Conservation (phyloP, 2,888 invertebrate species). For the Sarcophaga rosellei region DNA sequence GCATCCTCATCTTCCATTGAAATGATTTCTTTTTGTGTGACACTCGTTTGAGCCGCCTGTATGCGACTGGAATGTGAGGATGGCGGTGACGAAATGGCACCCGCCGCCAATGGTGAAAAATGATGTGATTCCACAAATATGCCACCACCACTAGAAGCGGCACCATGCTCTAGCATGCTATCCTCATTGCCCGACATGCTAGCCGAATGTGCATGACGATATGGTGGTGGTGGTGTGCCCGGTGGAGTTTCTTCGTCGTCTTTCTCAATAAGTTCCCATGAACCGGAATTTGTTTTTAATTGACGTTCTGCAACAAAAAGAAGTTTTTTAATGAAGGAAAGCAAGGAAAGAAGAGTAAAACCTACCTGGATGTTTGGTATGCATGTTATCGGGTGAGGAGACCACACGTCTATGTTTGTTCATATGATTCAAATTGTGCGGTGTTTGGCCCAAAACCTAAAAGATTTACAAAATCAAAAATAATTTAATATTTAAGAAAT, state of each 20-base stretch:
- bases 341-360: background rate
- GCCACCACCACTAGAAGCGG: conserved; percentile 67
- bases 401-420: conserved; percentile 80
- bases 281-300: conserved; percentile 80
- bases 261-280: conserved; percentile 81
- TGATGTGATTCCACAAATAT: conserved; percentile 76
- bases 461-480: conserved; percentile 56
- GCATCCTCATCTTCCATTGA: conserved; percentile 98
- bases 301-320: conserved; percentile 77
- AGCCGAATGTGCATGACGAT: conserved; percentile 81
- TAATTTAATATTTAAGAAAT: conserved; percentile 14
- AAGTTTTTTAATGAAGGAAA: no score
- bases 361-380: conserved; percentile 79
- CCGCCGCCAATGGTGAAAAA: conserved; percentile 74
- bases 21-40: conserved; percentile 89
- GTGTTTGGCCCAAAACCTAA: conserved; percentile 80
- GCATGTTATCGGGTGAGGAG: conserved; percentile 81
- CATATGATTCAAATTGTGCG: conserved; percentile 77
- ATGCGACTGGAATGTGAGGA: conserved; percentile 76
- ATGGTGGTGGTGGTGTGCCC: conserved; percentile 94
- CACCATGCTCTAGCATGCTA: conserved; percentile 70
- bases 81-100: conserved; percentile 72
- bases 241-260: conserved; percentile 85
- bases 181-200: conserved; percentile 75
- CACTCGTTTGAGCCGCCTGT: conserved; percentile 77